Base-by-base conservation (phyloP, 2,888 invertebrate species). In the Erpobdella octoculata region DNA sequence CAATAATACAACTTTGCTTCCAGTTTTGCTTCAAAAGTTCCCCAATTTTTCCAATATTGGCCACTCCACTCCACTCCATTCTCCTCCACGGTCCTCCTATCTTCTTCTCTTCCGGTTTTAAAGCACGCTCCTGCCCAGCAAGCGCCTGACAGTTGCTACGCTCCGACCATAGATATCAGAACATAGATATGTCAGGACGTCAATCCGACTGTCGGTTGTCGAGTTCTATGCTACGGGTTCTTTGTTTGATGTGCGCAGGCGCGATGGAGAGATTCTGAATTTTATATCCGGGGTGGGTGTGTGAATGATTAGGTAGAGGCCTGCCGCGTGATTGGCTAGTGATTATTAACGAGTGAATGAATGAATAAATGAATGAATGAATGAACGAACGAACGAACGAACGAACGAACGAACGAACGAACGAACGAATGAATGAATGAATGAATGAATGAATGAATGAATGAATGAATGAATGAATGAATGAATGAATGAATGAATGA, bases 171-270 rank as follows among this genome's bases (percentile, higher is more conserved):
- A 62, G 62, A 62, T 62, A 62, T 33, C 62, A 28, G 35, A 62
- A 62, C 62, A 62, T 62, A 62, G 62, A 62, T 62, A 62, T 62
- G 62, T 62, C 62, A 62, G 35, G n/a, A 28, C 5, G 62, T 62
- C 62, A 62, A 35, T 62, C 35, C 62, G 62, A 31, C 46, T 62
- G 62, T 62, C 62, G 28, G n/a, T 31, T 35, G 31, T 62, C 33
- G 31, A 62, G n/a, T 31, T 62, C 62, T 62, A 62, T 62, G 62
- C n/a, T 41, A 41, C n/a, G n/a, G n/a, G n/a, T n/a, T n/a, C n/a
- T n/a, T n/a, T n/a, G 53, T 53, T 28, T 21, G 53, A 25, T 28
- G 53, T 28, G 53, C 53, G 53, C 53, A 12, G 28, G 53, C 53
- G 53, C 53, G 28, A 28, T 28, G 9, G 53, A 53, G n/a, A n/a